Evolutionary conservation across 1,140 invertebrate genomes (phyloP), one percentile per base, ranked within the genome.

Genomic region (Listronotus oregonensis): DNA sequence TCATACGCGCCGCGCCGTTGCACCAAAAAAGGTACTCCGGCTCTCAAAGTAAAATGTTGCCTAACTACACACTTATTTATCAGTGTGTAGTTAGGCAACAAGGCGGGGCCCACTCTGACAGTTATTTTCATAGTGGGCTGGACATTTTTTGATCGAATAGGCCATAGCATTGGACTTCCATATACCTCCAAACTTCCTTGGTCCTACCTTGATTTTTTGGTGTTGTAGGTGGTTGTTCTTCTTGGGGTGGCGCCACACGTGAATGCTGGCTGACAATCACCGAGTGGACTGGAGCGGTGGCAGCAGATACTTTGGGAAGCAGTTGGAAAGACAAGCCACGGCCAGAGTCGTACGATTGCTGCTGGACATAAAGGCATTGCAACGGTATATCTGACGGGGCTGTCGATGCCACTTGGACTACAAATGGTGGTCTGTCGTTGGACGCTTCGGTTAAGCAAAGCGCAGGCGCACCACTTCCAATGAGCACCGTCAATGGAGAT

Each of bases 321-420:
- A 64, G 21, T n/a, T 64, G 62, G 6, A 64, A 18, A 27, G 62
- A 27, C 7, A 64, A 40, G 8, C 47, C 47, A n/a, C 62, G 62
- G 6, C 40, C 15, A 0, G 27, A 39, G n/a, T 64, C 62, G 43
- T 64, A 64, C 32, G 52, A 59, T 5, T 57, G 61, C 12, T 72
- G 65, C 52, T 69, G 68, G 66, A 78, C 72, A 67, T 76, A 80
- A 10, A 80, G 67, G 71, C 80, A 78, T 59, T 79, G 78, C 12
- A 80, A 69, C 17, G 76, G 72, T 43, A 75, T 75, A 31, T 78
- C 73, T 2, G 76, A 75, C 12, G 76, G 62, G 14, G 78, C 67
- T 0, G 75, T 75, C 64, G 57, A 61, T 17, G 66, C 73, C 67
- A 70, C 66, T 73, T 18, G 75, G 31, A 52, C 72, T 60, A 70